Evolutionary conservation across 2,113 vertebrate genomes (phyloP).

Genomic region (Meles meles): DNA sequence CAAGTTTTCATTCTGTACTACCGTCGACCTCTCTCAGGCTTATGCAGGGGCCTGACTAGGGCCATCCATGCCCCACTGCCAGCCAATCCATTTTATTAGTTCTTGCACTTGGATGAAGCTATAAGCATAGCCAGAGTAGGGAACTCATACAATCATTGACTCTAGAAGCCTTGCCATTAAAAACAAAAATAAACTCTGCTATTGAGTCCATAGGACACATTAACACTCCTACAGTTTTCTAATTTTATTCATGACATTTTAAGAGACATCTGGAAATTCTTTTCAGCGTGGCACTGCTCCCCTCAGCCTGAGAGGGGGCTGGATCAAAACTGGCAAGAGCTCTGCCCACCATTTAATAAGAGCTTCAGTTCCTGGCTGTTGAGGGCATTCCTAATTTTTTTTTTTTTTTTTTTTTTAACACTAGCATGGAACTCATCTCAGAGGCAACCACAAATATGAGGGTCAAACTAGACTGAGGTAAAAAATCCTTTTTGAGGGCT

Average conservation of each 20-base stretch:
- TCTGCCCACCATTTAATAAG: conserved; percentile 14
- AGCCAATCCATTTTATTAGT: conserved; percentile 18
- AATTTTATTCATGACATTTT: conserved; percentile 59
- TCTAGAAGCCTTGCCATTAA: conserved; percentile 62
- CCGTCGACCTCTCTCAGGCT: conserved; percentile 13
- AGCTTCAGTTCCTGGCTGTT: conserved; percentile 18
- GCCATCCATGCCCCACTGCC: neutral
- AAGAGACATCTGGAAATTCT: conserved; percentile 57
- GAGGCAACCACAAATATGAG: conserved; percentile 44
- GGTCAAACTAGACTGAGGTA: conserved; percentile 68
- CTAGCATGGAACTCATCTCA: neutral
- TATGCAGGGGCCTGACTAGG: neutral
- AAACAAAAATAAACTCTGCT: conserved; percentile 70
- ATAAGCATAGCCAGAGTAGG: conserved; percentile 45
- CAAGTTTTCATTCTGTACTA: conserved; percentile 51
- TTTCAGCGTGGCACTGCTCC: conserved; percentile 25
- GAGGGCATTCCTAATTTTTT: neutral
- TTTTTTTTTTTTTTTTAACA: neutral
- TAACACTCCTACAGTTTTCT: conserved; percentile 65
- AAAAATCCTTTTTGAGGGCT: conserved; percentile 57
- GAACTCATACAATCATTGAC: conserved; percentile 66
- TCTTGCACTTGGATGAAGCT: conserved; percentile 49
- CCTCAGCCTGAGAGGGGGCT: conserved; percentile 29
- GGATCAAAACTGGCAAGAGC: conserved; percentile 42
- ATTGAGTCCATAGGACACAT: conserved; percentile 79